Evolutionary conservation across 2,888 invertebrate species (phyloP), one percentile per base, ranked within the genome.

Genomic region (Stenodera caucasica): DNA sequence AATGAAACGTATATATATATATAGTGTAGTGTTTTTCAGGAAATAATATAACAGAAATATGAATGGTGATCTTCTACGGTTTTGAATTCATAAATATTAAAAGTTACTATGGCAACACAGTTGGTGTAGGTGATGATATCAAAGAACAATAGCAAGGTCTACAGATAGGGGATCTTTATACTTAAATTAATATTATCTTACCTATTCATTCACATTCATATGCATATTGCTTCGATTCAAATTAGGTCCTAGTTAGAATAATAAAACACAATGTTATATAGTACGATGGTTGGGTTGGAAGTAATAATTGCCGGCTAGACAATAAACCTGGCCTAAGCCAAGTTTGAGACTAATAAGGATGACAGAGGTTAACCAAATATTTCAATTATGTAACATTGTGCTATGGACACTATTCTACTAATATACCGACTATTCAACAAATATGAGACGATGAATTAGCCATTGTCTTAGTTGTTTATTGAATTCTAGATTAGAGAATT

Each of bases 351-450:
- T 60, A 64, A 60, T 66, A 59, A 59, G 59, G 60, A 64, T 64
- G 64, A 64, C 58, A 57, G 64, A 65, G 64, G 64, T 61, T 66
- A 58, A 66, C 63, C 64, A 63, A 64, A 64, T 64, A 66, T 66
- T 66, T 61, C 66, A 66, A 64, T 64, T 64, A 66, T 63, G 63
- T 49, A 53, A 61, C 49, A 37, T 30, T 11, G 15, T 26, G 18
- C 11, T 26, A 49, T 49, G 33, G 59, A 55, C 49, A 33, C 33
- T 56, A 23, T 40, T 35, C 51, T 21, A 30, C 11, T 32, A 53
- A 53, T 53, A 53, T 53, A 53, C 33, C 53, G n/a, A 32, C 21
- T 33, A 52, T 53, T 53, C 33, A 53, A 33, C 53, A 23, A 53
- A 33, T 18, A 53, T 33, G 53, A 21, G 33, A 32, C 18, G 21